phyloP scores from a whole-genome alignment of 2,888 invertebrate genomes.

The Polymixis lichenea region DNA sequence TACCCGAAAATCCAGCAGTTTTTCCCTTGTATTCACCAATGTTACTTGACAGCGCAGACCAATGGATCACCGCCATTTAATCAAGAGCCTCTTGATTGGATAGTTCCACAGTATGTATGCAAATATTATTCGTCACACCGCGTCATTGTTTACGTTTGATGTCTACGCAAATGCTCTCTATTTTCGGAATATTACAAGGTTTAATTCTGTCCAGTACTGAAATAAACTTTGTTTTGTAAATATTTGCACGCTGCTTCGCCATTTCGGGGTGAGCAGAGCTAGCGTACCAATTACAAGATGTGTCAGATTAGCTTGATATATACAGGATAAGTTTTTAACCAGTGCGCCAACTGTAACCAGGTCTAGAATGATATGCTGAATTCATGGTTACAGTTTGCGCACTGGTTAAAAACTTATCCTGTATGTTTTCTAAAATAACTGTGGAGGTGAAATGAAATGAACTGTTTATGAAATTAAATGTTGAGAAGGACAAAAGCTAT shows the following conservation, averaged over 20 bases:
- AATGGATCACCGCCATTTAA: conserved; percentile 40
- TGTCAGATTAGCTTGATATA: conserved; percentile 12
- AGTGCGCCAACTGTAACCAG: too few species aligned
- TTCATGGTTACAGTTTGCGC: too few species aligned
- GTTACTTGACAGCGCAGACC: conserved; percentile 6
- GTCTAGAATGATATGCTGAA: too few species aligned
- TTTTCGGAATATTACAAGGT: conserved; percentile 56
- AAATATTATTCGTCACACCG: conserved; percentile 53
- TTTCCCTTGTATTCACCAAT: not conserved
- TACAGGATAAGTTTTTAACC: too few species aligned
- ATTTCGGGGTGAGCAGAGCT: conserved; percentile 33
- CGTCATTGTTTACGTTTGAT: conserved; percentile 61
- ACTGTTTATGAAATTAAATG: too few species aligned
- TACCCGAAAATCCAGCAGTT: not conserved
- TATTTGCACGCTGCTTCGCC: conserved; percentile 54
- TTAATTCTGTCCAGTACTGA: conserved; percentile 57
- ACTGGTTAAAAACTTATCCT: too few species aligned
- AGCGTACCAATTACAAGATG: conserved; percentile 32
- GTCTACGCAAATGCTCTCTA: conserved; percentile 59
- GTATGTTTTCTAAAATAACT: conserved; percentile 32
- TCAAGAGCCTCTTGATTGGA: conserved; percentile 28
- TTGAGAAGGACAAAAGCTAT: too few species aligned
- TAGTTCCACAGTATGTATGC: conserved; percentile 32
- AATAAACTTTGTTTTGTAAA: conserved; percentile 67
- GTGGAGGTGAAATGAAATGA: too few species aligned